Evolutionary conservation across 2,113 vertebrate species (phyloP), one percentile per base, ranked within the genome.

Genomic region (Vulpes vulpes): DNA sequence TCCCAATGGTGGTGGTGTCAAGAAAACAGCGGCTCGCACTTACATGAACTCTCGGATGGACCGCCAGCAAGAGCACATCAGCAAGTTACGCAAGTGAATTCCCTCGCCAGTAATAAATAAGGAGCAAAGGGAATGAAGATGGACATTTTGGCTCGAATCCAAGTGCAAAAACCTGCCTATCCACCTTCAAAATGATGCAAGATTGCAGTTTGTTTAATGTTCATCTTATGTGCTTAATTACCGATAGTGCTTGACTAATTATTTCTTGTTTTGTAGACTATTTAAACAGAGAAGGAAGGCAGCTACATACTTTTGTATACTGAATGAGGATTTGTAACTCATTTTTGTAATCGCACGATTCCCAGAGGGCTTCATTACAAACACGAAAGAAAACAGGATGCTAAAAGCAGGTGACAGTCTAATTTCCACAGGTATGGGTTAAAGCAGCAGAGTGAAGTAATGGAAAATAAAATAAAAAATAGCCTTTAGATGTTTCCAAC

Each of bases 301-400:
- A 59, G 74, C 94, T 81, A 81, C 76, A 49, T 43, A 96, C 97
- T 98, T 97, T 95, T 83, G 97, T 97, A 93, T 55, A 38, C 89
- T 17, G 95, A 97, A 97, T 76, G 93, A 98, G 97, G 97, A 97
- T 96, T 93, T 97, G 98, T 96, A 98, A 97, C 96, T 97, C 97
- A 91, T 96, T 98, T 98, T 95, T 97, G 97, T 98, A 98, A 98
- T 97, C 94, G 35, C 27, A 0, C 55, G 14, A 97, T 97, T 97
- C 98, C 98, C 98, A 4, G 95, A 94, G 97, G 97, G 97, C 97
- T 98, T 98, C 98, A 98, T 98, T 98, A 98, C 98, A 98, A 98
- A 98, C 94, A 71, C 82, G 74, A 86, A 96, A 96, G 97, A 83
- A 97, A 98, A 97, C 96, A 94, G 97, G 97, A 97, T 96, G 96